Evolutionary conservation across 2,888 invertebrate species (phyloP), one percentile per base, ranked within the genome.

Genomic region (Drosophila koepferae): DNA sequence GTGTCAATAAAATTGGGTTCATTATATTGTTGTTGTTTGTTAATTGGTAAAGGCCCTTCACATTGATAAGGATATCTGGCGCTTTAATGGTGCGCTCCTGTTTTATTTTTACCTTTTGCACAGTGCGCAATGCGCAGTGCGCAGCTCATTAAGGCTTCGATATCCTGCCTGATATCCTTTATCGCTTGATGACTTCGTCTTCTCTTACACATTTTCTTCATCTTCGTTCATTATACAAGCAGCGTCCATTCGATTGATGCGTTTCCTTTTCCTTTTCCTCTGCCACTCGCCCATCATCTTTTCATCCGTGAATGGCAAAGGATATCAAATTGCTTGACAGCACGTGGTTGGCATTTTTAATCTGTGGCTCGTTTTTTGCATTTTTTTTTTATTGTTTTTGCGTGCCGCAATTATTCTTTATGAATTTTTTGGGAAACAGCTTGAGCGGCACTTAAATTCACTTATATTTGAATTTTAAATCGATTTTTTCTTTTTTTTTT

Each of bases 21-120:
- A 85, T 85, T 85, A 81, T 79, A 72, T 63, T 65, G 71, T 62
- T 74, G 80, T 76, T 80, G 73, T 79, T 82, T 82, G 82, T 84
- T 86, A 86, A 86, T 86, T 86, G 86, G 82, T 86, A 74, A 71
- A 71, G 79, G 62, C 66, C 72, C 75, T 69, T 38, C 7, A 36
- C 63, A 66, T 65, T 77, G 85, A 86, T 86, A 84, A 74, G 72
- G 84, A 82, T 81, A 82, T 84, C 74, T 63, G 59, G 59, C 59
- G 70, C 71, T 63, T 72, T 72, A 75, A 59, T 69, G 70, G 70
- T 46, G 67, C 61, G 54, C 58, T 59, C 38, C 41, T 59, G 20
- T 28, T 28, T 28, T 28, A 4, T 59, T 64, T 62, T 46, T 58
- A 51, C 51, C 71, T 38, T 59, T 59, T 64, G n/a, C n/a, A n/a